These are phyloP conservation scores for Drosophila helvetica DNA, from an alignment of 2,888 invertebrate species.

Conservation along the genomic window DNA sequence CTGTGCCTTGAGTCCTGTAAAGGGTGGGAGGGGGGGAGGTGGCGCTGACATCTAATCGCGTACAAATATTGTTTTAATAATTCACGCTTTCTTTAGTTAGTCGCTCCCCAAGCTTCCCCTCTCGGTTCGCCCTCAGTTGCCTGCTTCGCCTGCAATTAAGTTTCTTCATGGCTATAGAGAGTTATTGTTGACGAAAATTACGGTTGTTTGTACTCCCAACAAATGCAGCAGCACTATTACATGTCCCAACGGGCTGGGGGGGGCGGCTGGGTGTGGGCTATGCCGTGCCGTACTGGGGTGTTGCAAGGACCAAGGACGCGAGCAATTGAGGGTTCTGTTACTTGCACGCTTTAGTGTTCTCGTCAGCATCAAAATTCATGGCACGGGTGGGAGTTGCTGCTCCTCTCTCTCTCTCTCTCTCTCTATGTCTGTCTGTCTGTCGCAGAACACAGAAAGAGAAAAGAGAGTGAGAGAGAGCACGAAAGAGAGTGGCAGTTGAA, in stretches of 20 bases:
- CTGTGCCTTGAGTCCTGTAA: slow-evolving; percentile 4
- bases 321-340: slow-evolving; percentile 54
- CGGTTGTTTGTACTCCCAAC: slow-evolving; percentile 66
- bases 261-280: background rate
- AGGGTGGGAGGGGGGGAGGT: background rate
- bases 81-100: slow-evolving; percentile 51
- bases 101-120: slow-evolving; percentile 13
- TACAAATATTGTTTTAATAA: slow-evolving; percentile 74
- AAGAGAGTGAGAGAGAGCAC: background rate
- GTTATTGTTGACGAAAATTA: slow-evolving; percentile 64
- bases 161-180: slow-evolving; percentile 42
- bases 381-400: background rate
- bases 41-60: slow-evolving; percentile 52
- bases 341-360: slow-evolving; percentile 12
- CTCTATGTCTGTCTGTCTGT: slow-evolving; percentile 35
- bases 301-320: background rate
- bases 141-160: slow-evolving; percentile 74
- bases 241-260: slow-evolving; percentile 10
- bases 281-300: no score
- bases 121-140: background rate
- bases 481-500: background rate
- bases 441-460: background rate
- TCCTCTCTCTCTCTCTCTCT: background rate
- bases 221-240: slow-evolving; percentile 66
- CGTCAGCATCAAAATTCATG: background rate